Conservation (phyloP, 1,140 invertebrate genomes). For the Leptinotarsa lineolata region DNA sequence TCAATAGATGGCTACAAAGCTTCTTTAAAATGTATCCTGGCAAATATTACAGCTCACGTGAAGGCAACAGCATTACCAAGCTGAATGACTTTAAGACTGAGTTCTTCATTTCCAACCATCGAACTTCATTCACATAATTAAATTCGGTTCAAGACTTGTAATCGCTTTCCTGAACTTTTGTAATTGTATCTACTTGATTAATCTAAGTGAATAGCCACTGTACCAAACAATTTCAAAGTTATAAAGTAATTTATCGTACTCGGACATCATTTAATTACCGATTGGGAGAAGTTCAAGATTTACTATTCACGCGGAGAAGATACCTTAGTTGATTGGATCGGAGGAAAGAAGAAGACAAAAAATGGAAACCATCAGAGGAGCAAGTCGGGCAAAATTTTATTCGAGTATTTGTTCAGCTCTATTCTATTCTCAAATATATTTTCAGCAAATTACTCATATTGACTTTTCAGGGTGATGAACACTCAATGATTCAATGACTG, state of each 20-base stretch:
- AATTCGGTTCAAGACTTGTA: slow-evolving; percentile 24
- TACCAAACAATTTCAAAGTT: slow-evolving; percentile 32
- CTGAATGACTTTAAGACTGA: neutral
- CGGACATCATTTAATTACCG: slow-evolving; percentile 36
- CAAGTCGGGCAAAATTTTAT: no score
- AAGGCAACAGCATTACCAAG: no score
- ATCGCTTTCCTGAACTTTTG: slow-evolving; percentile 29
- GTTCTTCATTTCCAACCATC: slow-evolving; percentile 5
- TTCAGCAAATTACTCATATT: no score
- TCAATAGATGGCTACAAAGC: no score
- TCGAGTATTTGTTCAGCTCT: no score
- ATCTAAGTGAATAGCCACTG: slow-evolving; percentile 23
- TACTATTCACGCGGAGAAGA: slow-evolving; percentile 26
- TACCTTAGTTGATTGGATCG: slow-evolving; percentile 2
- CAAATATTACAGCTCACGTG: no score
- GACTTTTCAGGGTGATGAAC: no score
- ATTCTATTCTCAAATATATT: no score
- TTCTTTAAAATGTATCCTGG: no score
- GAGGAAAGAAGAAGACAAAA: neutral
- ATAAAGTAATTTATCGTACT: slow-evolving; percentile 35
- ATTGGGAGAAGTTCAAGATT: slow-evolving; percentile 24
- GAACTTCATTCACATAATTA: slow-evolving; percentile 25
- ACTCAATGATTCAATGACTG: no score
- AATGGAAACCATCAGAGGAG: no score
- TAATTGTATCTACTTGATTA: slow-evolving; percentile 33